A percentile compares a stretch with the other conserved stretches of the same genome.
phyloP scores from a whole-genome alignment of 1,140 invertebrate species.

The Pygmarrhopalites habei region DNA sequence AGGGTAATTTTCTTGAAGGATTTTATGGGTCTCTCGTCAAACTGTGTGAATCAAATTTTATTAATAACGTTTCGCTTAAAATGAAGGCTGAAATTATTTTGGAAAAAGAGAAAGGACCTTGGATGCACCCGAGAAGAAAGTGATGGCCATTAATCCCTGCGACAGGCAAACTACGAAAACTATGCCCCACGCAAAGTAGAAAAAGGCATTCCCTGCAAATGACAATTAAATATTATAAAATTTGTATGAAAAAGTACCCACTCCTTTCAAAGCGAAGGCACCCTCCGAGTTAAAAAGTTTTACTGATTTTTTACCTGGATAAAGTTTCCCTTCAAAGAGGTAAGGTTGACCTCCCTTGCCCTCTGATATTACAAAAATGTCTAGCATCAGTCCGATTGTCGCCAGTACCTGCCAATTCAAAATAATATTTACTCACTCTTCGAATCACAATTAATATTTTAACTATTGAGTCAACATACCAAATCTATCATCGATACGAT shows the following conservation, averaged over 20 bases:
- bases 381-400: conserved; percentile 9
- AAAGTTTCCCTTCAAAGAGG: background rate
- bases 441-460: too few species aligned
- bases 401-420: background rate
- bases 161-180: background rate
- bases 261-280: too few species aligned
- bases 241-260: too few species aligned
- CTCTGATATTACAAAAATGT: background rate
- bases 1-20: conserved; percentile 10
- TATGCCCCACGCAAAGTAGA: conserved; percentile 1
- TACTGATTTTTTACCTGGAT: background rate
- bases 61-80: background rate
- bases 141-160: conserved; percentile 11
- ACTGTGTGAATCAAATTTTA: conserved; percentile 7
- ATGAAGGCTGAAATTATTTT: background rate
- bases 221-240: too few species aligned
- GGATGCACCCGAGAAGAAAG: background rate
- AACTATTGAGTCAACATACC: too few species aligned
- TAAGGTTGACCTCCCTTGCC: background rate
- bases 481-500: too few species aligned
- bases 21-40: background rate
- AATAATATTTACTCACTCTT: too few species aligned
- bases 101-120: background rate
- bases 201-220: background rate
- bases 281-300: background rate